Base-by-base conservation (phyloP, 2,113 vertebrate genomes). In the Alces alces region DNA sequence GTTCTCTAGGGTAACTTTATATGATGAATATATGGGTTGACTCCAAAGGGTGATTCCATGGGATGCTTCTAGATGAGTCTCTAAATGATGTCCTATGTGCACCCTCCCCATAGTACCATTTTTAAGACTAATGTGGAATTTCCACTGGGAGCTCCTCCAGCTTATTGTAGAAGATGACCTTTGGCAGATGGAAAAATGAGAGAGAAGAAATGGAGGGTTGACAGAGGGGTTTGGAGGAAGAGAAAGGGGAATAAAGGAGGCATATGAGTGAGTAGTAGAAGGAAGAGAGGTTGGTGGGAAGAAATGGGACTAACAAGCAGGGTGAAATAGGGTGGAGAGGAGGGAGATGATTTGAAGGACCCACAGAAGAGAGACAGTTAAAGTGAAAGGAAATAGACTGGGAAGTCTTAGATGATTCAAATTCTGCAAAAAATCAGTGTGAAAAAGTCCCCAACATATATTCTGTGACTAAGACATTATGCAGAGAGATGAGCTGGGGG, bases 381-480 rank as follows among this genome's bases (percentile, higher is more conserved):
- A 13, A 64, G 9, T 9, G 1, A 93, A 86, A 86, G 21, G 14
- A 30, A 89, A 85, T 50, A 55, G 16, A 86, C 79, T 0, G 12
- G 21, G 57, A 93, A 93, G 30, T n/a, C 83, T 96, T 43, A 89
- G 92, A 95, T 94, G 64, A 96, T 21, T 30, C 92, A 52, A 61
- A 3, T 78, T 95, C 93, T 1, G 2, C 47, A 91, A 43, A 76
- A 95, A 96, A 94, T 83, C 10, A 3, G 45, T 86, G 70, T 27
- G 70, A 60, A 97, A 93, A 93, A 86, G 84, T 96, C 64, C 92
- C 7, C 0, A 93, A 84, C 80, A 47, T 36, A 86, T 47, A 78
- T 97, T 98, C 98, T 96, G 96, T 87, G 95, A 97, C 97, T 92
- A 91, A 98, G 96, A 97, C 96, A 91, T 98, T 98, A 97, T 93